Conservation (phyloP, 2,797 vertebrate genomes). For the Botia almorhae region DNA sequence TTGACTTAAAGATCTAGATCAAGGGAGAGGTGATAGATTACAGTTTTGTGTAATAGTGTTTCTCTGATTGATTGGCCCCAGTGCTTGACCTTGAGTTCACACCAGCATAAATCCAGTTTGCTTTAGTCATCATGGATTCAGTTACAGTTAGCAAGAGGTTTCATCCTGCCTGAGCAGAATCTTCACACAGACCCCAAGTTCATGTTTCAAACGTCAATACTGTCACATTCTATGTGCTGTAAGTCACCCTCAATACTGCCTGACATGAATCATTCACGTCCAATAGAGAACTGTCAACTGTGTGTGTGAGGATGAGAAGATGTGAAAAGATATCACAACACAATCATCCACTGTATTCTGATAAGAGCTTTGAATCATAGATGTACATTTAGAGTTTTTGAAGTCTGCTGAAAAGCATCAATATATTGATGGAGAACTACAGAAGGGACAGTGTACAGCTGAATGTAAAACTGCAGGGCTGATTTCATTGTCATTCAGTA, state of each 20-base stretch:
- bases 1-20: conserved; percentile 27
- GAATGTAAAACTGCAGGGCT: conserved; percentile 53
- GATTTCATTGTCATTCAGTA: conserved; percentile 30
- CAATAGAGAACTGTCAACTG: neutral
- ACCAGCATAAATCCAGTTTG: conserved; percentile 71
- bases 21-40: conserved; percentile 63
- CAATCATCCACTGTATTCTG: neutral
- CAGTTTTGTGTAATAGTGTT: conserved; percentile 67
- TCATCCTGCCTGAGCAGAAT: conserved; percentile 72
- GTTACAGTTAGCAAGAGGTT: conserved; percentile 83
- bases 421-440: conserved; percentile 70
- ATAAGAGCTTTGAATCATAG: conserved; percentile 39
- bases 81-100: conserved; percentile 79
- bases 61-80: conserved; percentile 72
- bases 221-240: conserved; percentile 53
- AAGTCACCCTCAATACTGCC: conserved; percentile 41
- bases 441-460: conserved; percentile 46
- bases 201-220: conserved; percentile 71
- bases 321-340: neutral
- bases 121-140: conserved; percentile 77
- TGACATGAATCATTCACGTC: conserved; percentile 36
- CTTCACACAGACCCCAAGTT: conserved; percentile 60
- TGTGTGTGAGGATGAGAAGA: too few relatives aligned
- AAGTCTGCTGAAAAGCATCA: conserved; percentile 55
- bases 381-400: conserved; percentile 44